Base-by-base conservation (phyloP, 2,113 vertebrate species). In the Ochotona princeps region DNA sequence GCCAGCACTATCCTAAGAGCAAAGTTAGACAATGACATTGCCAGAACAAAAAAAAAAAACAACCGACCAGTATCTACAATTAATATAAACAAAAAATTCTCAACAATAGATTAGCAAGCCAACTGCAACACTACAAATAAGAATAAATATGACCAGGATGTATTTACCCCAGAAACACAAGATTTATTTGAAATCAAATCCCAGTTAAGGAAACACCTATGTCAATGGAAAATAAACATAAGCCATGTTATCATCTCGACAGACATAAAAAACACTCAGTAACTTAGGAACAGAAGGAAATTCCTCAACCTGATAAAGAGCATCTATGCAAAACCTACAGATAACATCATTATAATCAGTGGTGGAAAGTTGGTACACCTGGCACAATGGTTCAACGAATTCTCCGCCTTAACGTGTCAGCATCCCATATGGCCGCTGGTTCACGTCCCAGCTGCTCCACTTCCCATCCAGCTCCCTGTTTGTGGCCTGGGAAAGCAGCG, bases 131-230 rank as follows among this genome's bases (percentile, higher is more conserved):
- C 63, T 28, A 51, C 32, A 83, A 57, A 18, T 57, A 57, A 44
- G 38, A 44, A 44, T 44, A 44, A 44, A 44, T 44, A 72, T 26
- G n/a, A 69, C 21, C 60, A 54, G 75, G 35, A 47, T 65, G 51
- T 54, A 72, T 49, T 73, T 73, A 79, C 18, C 49, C 35, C 12
- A 73, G 25, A 91, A 91, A 91, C 60, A 35, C 20, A 90, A 89
- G 51, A 15, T 38, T 83, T n/a, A 79, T 78, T 83, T 72, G 65
- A 88, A 86, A 92, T 74, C 44, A 54, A 73, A 83, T 44, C 38
- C 65, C 51, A 83, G 17, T 61, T 51, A 67, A 23, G 67, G 30
- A 72, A 80, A 73, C 54, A 54, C 20, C 80, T 17, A 35, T 11
- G n/a, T 82, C 74, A 73, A 47, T 28, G n/a, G n/a, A 35, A 72